Evolutionary conservation across 1,140 invertebrate species (phyloP).

Genomic region (Drosophila burlai): DNA sequence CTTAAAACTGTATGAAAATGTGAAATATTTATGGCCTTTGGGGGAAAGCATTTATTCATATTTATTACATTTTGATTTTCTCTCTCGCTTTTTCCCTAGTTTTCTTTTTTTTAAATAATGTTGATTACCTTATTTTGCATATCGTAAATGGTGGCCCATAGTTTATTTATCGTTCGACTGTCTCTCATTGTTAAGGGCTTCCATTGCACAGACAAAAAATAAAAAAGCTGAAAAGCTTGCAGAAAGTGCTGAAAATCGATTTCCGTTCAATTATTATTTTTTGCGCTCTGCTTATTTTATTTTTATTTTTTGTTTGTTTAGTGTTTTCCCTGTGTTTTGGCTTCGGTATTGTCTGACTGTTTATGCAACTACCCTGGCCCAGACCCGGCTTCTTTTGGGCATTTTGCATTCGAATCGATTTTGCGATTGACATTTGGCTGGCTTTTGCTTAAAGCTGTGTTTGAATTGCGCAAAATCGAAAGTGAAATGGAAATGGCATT

Average conservation of each 20-base stretch:
- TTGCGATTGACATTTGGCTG: constrained; percentile 50
- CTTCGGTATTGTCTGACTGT: constrained; percentile 18
- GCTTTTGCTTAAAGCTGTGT: constrained; percentile 24
- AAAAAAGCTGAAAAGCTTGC: constrained; percentile 16
- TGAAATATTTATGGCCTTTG: constrained; percentile 23
- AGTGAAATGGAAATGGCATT: constrained; percentile 50
- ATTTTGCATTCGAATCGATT: constrained; percentile 53
- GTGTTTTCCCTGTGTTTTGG: constrained; percentile 4
- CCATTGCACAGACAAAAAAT: constrained; percentile 13
- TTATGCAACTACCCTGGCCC: constrained; percentile 52
- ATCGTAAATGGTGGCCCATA: neutral
- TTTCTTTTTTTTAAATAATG: neutral
- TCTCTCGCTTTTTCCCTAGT: neutral
- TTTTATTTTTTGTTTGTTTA: constrained; percentile 5
- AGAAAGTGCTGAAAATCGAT: constrained; percentile 40
- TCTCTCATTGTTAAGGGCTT: constrained; percentile 25
- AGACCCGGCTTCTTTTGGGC: constrained; percentile 44
- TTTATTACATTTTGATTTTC: constrained; percentile 2
- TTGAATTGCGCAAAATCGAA: constrained; percentile 53
- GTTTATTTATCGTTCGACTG: constrained; percentile 10
- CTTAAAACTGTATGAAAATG: constrained; percentile 23
- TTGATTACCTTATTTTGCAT: constrained; percentile 2
- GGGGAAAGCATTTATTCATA: constrained; percentile 2
- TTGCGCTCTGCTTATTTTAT: constrained; percentile 15
- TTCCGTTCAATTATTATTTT: constrained; percentile 38